These are phyloP conservation scores for Drosophila rufa DNA, from an alignment of 1,140 invertebrate species.

Conservation along the genomic window DNA sequence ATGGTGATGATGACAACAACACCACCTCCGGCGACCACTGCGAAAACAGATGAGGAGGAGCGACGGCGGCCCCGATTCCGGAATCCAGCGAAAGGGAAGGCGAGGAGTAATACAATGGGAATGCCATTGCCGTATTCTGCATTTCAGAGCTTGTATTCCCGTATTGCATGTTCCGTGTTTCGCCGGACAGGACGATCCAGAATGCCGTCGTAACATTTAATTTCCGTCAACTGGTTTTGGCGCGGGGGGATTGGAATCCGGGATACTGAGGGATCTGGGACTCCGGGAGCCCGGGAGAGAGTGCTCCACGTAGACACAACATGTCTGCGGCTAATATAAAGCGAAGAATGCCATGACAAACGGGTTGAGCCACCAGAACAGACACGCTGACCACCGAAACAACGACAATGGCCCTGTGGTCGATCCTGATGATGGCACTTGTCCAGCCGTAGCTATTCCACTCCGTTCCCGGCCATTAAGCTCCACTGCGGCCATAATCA, in stretches of 20 bases:
- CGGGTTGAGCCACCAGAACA: slow-evolving; percentile 45
- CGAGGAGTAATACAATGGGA: slow-evolving; percentile 35
- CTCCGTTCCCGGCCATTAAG: slow-evolving; percentile 46
- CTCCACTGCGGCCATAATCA: slow-evolving; percentile 63
- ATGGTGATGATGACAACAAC: slow-evolving; percentile 77
- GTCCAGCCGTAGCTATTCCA: slow-evolving; percentile 49
- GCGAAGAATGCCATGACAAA: slow-evolving; percentile 75
- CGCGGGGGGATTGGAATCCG: neutral
- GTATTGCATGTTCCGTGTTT: slow-evolving; percentile 43
- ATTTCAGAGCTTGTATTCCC: slow-evolving; percentile 58
- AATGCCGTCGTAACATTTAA: slow-evolving; percentile 79
- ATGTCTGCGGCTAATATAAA: slow-evolving; percentile 82
- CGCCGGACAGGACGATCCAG: slow-evolving; percentile 55
- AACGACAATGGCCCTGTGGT: slow-evolving; percentile 13
- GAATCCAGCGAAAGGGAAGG: slow-evolving; percentile 6
- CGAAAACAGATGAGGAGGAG: slow-evolving; percentile 46
- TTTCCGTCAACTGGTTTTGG: slow-evolving; percentile 65
- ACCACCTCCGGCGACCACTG: slow-evolving; percentile 37
- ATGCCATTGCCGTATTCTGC: slow-evolving; percentile 60
- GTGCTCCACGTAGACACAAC: slow-evolving; percentile 55
- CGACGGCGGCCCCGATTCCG: slow-evolving; percentile 17
- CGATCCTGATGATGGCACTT: slow-evolving; percentile 44
- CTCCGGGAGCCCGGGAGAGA: neutral
- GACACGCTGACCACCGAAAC: slow-evolving; percentile 35
- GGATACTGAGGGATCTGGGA: neutral